Base-by-base conservation (phyloP, 2,797 vertebrate species). In the Prionace glauca region DNA sequence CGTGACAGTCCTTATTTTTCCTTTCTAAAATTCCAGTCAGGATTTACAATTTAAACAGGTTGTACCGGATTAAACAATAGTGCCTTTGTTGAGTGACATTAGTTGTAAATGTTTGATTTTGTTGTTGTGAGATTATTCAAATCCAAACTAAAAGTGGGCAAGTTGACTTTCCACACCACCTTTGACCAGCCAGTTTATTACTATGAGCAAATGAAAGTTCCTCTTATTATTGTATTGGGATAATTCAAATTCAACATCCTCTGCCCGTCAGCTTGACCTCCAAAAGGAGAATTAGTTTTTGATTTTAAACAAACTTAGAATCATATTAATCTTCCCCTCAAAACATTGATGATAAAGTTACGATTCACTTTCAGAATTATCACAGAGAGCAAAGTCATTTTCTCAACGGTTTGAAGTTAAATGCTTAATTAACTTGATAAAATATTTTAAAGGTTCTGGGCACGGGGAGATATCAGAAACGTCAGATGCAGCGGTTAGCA, bases 291-390 rank as follows among this genome's bases (percentile, higher is more conserved):
- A 92, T 67, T 32, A n/a, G 9, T 41, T 69, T 92, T 60, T 88
- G 20, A 92, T 92, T 32, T 69, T 22, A 67, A 92, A 50, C 45
- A 87, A 56, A 69, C n/a, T 41, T 92, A 18, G n/a, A 65, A 36
- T 69, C n/a, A 41, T 93, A 20, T 69, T 69, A 62, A 65, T 86
- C 81, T 86, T 86, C 41, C 18, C 2, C 9, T 9, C 16, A 16
- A 92, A 91, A 92, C 20, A 92, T 67, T 92, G 36, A 92, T 36
- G n/a, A 67, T 92, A 41, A 67, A 92, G 16, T 92, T 92, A 1
- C 60, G 22, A 3, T 10, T 32, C 32, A n/a, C 88, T 62, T 91
- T 14, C 29, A 60, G 29, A 65, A 67, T 92, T 41, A 62, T 92
- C 62, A 92, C 67, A 65, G 90, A 92, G 36, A 62, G n/a, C 90